A percentile compares a stretch with the other conserved stretches of the same genome.
phyloP scores from a whole-genome alignment of 1,140 invertebrate genomes.

The Coenobita brevimanus region DNA sequence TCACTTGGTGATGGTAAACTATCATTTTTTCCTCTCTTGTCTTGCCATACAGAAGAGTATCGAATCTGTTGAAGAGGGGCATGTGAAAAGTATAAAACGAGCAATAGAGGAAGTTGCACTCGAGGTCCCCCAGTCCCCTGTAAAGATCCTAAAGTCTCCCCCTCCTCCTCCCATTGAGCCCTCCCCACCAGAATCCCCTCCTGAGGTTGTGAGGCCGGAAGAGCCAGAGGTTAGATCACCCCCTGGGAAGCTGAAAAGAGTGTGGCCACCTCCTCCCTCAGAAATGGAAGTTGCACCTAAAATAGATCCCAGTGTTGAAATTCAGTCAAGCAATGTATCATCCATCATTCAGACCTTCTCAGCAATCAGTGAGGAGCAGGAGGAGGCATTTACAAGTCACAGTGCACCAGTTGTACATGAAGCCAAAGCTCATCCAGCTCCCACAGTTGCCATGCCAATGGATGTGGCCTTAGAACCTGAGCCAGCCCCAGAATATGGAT shows the following conservation, averaged over 20 bases:
- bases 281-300: conserved; percentile 43
- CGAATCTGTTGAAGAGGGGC: conserved; percentile 61
- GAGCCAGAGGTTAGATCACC: conserved; percentile 50
- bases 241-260: conserved; percentile 58
- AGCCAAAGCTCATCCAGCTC: conserved; percentile 9
- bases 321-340: conserved; percentile 53
- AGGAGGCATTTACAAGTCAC: background rate
- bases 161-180: conserved; percentile 42
- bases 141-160: conserved; percentile 56
- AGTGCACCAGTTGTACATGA: background rate
- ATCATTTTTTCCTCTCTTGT: conserved; percentile 50
- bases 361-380: conserved; percentile 21
- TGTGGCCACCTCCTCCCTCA: conserved; percentile 63
- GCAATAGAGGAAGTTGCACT: conserved; percentile 66
- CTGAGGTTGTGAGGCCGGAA: conserved; percentile 28
- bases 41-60: conserved; percentile 62
- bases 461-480: conserved; percentile 80
- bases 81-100: conserved; percentile 68
- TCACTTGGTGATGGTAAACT: conserved; percentile 47
- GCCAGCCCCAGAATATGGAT: conserved; percentile 83
- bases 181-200: conserved; percentile 9
- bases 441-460: conserved; percentile 47
- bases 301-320: conserved; percentile 60
- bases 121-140: conserved; percentile 51
- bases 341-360: conserved; percentile 63